Conservation (phyloP, 2,888 invertebrate species). For the Metallyticus violacea region DNA sequence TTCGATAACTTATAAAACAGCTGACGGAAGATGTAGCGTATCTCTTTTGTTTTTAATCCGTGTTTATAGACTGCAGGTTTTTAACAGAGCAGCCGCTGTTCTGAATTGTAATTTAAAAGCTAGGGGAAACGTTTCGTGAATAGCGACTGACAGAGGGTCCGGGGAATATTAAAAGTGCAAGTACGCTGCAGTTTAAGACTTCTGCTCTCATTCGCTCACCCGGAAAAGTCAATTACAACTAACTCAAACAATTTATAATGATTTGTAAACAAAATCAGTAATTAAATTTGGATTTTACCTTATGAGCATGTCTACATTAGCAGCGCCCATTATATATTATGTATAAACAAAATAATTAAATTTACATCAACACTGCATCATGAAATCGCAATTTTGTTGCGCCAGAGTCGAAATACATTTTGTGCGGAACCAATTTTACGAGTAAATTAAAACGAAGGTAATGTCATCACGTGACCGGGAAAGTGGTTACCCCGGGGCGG, state of each 20-base stretch:
- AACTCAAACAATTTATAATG: slow-evolving; percentile 19
- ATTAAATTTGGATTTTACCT: slow-evolving; percentile 19
- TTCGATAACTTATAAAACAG: no score
- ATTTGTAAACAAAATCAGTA: slow-evolving; percentile 28
- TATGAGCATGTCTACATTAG: not conserved
- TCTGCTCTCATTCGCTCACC: not conserved
- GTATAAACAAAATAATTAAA: slow-evolving; percentile 21
- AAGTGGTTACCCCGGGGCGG: not conserved
- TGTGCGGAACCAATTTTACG: not conserved
- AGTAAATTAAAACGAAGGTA: slow-evolving; percentile 14
- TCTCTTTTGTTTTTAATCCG: no score
- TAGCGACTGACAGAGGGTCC: no score
- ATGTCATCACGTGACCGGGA: not conserved
- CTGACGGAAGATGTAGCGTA: no score
- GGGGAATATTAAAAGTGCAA: not conserved
- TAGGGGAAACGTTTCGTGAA: not conserved
- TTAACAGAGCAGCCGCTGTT: not conserved
- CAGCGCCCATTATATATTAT: not conserved
- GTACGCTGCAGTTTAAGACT: not conserved
- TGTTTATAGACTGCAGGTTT: not conserved
- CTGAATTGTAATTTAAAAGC: not conserved
- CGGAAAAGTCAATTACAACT: slow-evolving; percentile 9
- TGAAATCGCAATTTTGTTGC: slow-evolving; percentile 9
- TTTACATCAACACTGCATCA: slow-evolving; percentile 17
- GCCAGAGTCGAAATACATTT: not conserved